A percentile compares a stretch with the other conserved stretches of the same genome.
Evolutionary conservation across 2,888 invertebrate genomes (phyloP).

Genomic region (Chironomus riparius): DNA sequence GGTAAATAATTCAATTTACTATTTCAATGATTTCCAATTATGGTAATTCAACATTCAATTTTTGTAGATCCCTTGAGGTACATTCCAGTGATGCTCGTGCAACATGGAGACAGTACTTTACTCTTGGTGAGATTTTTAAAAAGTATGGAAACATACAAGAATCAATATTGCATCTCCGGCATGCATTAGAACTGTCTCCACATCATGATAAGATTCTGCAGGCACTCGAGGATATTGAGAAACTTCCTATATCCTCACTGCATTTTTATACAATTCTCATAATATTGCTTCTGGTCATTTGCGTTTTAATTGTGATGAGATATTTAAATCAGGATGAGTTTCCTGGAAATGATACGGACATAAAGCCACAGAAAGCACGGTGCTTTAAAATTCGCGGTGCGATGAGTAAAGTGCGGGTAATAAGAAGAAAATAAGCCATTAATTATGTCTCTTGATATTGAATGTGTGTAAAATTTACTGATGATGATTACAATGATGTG

Average conservation of each 20-base stretch:
- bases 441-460: neutral
- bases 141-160: constrained; percentile 85
- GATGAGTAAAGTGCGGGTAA: constrained; percentile 22
- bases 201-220: constrained; percentile 73
- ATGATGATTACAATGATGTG: neutral
- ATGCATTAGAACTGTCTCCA: constrained; percentile 74
- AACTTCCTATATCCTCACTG: constrained; percentile 67
- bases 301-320: constrained; percentile 22
- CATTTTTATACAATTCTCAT: constrained; percentile 81
- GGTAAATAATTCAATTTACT: constrained; percentile 36
- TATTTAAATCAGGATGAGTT: constrained; percentile 13
- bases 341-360: neutral
- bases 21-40: neutral
- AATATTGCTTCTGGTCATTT: constrained; percentile 59
- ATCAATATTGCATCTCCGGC: constrained; percentile 71
- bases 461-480: neutral
- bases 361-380: neutral
- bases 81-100: constrained; percentile 69
- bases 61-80: constrained; percentile 63
- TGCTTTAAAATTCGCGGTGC: constrained; percentile 22
- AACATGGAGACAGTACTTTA: constrained; percentile 87
- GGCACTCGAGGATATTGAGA: constrained; percentile 73
- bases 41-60: neutral
- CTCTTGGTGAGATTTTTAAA: constrained; percentile 84
- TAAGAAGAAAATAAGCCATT: constrained; percentile 6